Evolutionary conservation across 2,888 invertebrate genomes (phyloP).

Genomic region (Tetranychus truncatus): DNA sequence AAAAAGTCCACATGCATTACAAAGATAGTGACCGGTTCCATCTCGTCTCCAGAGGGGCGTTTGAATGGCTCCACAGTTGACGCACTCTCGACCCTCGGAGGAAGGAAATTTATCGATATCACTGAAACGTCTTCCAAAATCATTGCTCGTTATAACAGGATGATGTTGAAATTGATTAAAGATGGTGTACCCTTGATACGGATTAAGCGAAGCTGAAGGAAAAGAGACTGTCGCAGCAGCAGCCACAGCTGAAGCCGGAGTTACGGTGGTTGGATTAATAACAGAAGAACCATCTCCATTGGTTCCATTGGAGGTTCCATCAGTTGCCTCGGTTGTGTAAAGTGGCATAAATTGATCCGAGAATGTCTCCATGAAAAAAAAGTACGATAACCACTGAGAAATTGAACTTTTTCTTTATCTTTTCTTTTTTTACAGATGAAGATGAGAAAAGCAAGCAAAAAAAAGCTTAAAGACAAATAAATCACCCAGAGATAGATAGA

Average conservation of each 20-base stretch:
- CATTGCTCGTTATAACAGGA: neutral
- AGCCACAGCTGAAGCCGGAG: neutral
- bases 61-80: slow-evolving; percentile 94
- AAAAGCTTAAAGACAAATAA: neutral
- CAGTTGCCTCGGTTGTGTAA: neutral
- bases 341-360: neutral
- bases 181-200: neutral
- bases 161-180: neutral
- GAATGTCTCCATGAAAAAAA: neutral
- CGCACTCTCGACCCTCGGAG: slow-evolving; percentile 86
- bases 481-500: neutral
- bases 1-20: slow-evolving; percentile 96
- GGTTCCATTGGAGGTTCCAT: neutral
- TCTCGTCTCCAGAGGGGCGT: slow-evolving; percentile 96
- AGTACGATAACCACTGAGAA: neutral
- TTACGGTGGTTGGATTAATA: neutral
- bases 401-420: neutral
- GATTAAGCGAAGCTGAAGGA: neutral
- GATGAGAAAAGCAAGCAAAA: neutral
- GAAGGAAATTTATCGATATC: neutral
- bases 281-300: neutral
- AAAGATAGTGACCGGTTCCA: slow-evolving; percentile 92
- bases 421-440: neutral
- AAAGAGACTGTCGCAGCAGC: neutral
- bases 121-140: neutral